A percentile compares a stretch with the other conserved stretches of the same genome.
phyloP scores from a whole-genome alignment of 2,888 invertebrate genomes.

The Cloeon dipterum region DNA sequence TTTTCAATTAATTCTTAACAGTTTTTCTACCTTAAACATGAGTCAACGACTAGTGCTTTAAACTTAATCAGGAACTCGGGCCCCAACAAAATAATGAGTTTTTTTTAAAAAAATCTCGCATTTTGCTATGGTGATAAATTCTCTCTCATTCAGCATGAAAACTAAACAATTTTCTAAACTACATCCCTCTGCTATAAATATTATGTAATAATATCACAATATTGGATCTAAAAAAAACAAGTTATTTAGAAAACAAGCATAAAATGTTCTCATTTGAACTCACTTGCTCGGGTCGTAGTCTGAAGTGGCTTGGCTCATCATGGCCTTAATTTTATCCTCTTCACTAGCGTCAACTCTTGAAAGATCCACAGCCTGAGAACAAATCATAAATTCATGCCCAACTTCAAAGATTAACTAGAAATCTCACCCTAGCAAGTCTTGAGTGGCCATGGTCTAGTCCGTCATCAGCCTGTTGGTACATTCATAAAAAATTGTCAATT shows the following conservation, averaged over 20 bases:
- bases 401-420: constrained; percentile 2
- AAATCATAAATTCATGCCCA: neutral
- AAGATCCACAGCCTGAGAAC: constrained; percentile 44
- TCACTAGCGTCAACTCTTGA: constrained; percentile 81
- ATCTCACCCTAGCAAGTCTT: constrained; percentile 8
- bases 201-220: no score
- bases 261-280: constrained; percentile 18
- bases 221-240: neutral
- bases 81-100: no score
- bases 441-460: constrained; percentile 8
- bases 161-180: no score
- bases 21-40: no score
- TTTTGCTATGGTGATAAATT: no score
- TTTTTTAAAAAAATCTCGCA: no score
- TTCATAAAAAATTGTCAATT: no score
- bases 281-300: constrained; percentile 96
- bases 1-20: no score
- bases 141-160: no score
- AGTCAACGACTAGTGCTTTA: no score
- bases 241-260: neutral
- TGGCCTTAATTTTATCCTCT: constrained; percentile 91
- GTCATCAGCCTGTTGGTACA: no score
- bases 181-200: neutral
- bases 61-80: no score
- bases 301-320: constrained; percentile 91